Evolutionary conservation across 1,140 invertebrate genomes (phyloP).

Genomic region (Homalodisca vitripennis): DNA sequence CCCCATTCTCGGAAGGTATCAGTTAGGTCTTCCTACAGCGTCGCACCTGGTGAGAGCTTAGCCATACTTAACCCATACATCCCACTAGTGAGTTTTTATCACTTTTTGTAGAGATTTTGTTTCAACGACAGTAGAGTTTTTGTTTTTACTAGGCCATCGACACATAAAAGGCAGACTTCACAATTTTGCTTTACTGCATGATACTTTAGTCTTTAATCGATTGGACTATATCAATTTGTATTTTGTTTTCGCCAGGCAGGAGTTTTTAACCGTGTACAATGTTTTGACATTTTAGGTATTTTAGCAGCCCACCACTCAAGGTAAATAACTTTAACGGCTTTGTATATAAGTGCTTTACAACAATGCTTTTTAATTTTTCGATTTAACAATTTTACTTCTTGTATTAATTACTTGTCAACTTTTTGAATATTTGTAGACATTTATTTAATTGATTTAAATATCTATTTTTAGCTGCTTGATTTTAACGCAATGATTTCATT

Average conservation of each 20-base stretch:
- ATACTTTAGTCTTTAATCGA: neutral
- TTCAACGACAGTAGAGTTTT: neutral
- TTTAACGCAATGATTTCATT: no score
- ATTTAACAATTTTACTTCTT: no score
- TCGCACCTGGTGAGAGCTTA: slow-evolving; percentile 8
- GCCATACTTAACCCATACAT: neutral
- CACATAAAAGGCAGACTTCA: neutral
- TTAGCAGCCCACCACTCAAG: neutral
- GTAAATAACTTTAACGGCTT: neutral
- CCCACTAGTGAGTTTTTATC: neutral
- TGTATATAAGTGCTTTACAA: neutral
- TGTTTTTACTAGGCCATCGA: neutral
- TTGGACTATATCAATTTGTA: no score
- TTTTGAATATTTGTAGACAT: no score
- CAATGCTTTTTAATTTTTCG: no score
- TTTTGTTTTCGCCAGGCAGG: no score
- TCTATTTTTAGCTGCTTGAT: no score
- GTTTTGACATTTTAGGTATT: neutral
- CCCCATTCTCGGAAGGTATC: slow-evolving; percentile 9
- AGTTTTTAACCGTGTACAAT: no score
- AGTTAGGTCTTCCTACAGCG: slow-evolving; percentile 8
- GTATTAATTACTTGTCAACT: no score
- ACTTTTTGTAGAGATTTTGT: neutral
- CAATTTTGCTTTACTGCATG: slow-evolving; percentile 12
- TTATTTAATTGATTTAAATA: no score